These are phyloP conservation scores for Suricata suricatta DNA, from an alignment of 2,113 vertebrate species.

Conservation along the genomic window DNA sequence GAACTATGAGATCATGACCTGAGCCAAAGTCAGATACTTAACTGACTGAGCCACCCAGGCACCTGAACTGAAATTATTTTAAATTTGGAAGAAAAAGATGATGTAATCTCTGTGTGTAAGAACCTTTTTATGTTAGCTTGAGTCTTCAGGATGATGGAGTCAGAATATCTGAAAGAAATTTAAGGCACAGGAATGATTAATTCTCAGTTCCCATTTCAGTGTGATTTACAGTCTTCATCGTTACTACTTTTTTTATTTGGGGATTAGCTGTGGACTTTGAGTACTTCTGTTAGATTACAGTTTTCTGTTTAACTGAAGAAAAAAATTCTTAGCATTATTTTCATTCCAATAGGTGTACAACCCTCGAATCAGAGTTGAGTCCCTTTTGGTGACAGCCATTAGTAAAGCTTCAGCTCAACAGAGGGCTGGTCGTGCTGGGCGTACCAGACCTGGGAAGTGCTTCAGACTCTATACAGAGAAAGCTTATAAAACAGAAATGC, in stretches of 20 bases:
- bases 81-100: not conserved
- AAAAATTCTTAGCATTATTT: constrained; percentile 19
- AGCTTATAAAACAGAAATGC: constrained; percentile 99
- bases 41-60: too few relatives aligned
- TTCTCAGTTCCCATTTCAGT: not conserved
- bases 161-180: not conserved
- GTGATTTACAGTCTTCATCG: not conserved
- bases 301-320: constrained; percentile 29
- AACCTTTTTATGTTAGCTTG: not conserved
- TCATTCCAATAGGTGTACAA: constrained; percentile 94
- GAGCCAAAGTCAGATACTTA: too few relatives aligned
- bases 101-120: not conserved
- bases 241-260: not conserved
- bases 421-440: constrained; percentile 97
- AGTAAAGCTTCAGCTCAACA: constrained; percentile 99
- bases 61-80: not conserved
- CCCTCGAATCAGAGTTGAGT: constrained; percentile 97
- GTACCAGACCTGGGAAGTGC: constrained; percentile 96
- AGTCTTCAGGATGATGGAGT: not conserved
- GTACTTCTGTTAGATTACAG: not conserved
- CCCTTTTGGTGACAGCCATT: constrained; percentile 97
- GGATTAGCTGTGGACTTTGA: not conserved
- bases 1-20: too few relatives aligned
- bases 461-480: constrained; percentile 98
- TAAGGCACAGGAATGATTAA: not conserved